Percentiles rank a stretch among this genome's conserved stretches.
These are phyloP conservation scores for Pelusios castaneus DNA, from an alignment of 2,113 vertebrate species.

Conservation along the genomic window DNA sequence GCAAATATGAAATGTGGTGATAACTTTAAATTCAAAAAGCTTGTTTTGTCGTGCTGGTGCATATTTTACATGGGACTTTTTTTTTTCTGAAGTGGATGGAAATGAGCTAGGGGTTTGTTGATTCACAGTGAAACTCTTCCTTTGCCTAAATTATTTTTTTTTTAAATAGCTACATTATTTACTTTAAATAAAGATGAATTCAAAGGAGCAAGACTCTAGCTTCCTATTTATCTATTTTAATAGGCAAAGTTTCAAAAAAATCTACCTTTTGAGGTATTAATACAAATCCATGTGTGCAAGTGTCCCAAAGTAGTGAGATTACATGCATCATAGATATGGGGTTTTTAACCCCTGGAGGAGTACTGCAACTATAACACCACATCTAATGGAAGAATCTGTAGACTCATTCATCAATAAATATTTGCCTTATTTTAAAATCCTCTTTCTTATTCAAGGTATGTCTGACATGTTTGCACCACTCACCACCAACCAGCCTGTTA, in stretches of 20 bases:
- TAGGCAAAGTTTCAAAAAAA: conserved; percentile 1
- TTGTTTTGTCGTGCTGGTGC: conserved; percentile 1
- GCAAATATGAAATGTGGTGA: not conserved
- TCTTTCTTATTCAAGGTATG: not conserved
- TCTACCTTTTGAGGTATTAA: not conserved
- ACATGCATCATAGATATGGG: not conserved
- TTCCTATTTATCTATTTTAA: conserved; percentile 25
- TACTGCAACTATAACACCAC: not conserved
- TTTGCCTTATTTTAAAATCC: not conserved
- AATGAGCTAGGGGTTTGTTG: conserved; percentile 8
- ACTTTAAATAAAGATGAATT: not conserved
- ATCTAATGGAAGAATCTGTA: not conserved
- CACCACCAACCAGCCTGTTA: too few relatives aligned
- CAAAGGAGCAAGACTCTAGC: not conserved
- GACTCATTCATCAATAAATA: not conserved
- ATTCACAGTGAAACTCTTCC: conserved; percentile 25
- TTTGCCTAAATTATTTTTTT: conserved; percentile 4
- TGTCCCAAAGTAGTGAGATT: not conserved
- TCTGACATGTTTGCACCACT: not conserved
- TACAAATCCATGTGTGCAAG: conserved; percentile 2
- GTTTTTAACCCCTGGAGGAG: not conserved
- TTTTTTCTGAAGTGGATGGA: conserved; percentile 31
- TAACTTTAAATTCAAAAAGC: conserved; percentile 21
- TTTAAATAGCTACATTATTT: conserved; percentile 8
- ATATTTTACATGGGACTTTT: conserved; percentile 27